These are phyloP conservation scores for Apostichopus japonicus DNA, from an alignment of 35 echinoderm and acorn worm species.

Conservation along the genomic window DNA sequence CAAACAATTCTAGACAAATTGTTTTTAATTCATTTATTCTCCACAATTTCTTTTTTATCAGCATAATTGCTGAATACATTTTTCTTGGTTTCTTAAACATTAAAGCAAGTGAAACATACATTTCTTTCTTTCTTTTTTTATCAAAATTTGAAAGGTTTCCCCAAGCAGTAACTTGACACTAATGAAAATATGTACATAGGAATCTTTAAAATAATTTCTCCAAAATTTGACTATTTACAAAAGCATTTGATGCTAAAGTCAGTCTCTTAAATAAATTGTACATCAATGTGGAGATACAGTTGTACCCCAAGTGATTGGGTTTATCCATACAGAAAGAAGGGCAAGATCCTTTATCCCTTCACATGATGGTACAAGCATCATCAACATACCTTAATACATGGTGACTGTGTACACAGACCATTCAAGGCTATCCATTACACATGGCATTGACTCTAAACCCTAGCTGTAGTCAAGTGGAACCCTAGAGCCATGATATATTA, in stretches of 20 bases:
- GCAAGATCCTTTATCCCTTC: too few species aligned
- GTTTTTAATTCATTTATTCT: conserved; percentile 11
- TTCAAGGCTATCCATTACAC: not conserved
- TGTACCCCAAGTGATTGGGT: not conserved
- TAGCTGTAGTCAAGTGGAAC: not conserved
- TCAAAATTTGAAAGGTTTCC: conserved; percentile 20
- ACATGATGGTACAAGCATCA: not conserved
- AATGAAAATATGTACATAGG: not conserved
- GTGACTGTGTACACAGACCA: not conserved
- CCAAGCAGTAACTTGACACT: conserved; percentile 16
- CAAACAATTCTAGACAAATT: too few species aligned
- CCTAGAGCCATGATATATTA: not conserved
- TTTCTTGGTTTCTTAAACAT: conserved; percentile 2
- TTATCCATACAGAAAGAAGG: too few species aligned
- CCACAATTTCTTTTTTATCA: not conserved
- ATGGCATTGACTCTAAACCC: not conserved
- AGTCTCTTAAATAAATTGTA: conserved; percentile 6
- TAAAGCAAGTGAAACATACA: conserved; percentile 1
- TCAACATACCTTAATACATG: not conserved
- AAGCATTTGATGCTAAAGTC: conserved; percentile 30
- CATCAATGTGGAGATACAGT: not conserved
- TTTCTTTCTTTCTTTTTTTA: conserved; percentile 8
- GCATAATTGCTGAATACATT: conserved; percentile 1
- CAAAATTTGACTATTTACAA: conserved; percentile 41
- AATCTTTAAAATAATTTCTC: conserved; percentile 42